Evolutionary conservation across 1,140 invertebrate genomes (phyloP), one percentile per base, ranked within the genome.

Genomic region (Drosophila bipectinata): DNA sequence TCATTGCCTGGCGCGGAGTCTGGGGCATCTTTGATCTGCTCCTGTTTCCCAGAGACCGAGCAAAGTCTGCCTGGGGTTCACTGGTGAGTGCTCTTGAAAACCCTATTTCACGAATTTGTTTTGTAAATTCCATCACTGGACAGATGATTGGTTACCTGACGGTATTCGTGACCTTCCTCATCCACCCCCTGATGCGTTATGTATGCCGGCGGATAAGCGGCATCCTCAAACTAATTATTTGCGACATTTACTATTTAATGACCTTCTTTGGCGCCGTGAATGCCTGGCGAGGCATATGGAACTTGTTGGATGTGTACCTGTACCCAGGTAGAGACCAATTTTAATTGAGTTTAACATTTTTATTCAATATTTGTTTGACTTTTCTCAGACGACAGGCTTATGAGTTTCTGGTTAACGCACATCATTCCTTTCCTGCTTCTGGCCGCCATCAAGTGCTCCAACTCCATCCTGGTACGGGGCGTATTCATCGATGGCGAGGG

Each of bases 251-350:
- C 91, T 94, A 96, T 32, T 92, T 97, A 34, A 92, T 97, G 49
- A 95, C 95, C 32, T 96, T 97, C 83, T 88, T 96, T 55, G 96
- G 96, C 4, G 96, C 96, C 1, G 95, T 97, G 26, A 97, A 97
- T 91, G 95, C 97, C 0, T 98, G 97, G 97, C 93, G 97, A 48
- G 96, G 96, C 5, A 94, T 97, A 30, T 97, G 97, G 97, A 95
- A 94, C 61, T 80, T 96, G 15, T 93, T 97, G 1, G 95, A 97
- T 88, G 92, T 96, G n/a, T 97, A 96, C 91, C 93, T 97, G 45
- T 93, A 96, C 52, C 96, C 96, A 92, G 93, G 95, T 95, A 89
- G 41, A 14, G 8, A 24, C 2, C 3, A 12, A 47, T 3, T 21
- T 24, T 21, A 10, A 5, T 18, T 18, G 8, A 15, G 3, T 15